A percentile compares a stretch with the other conserved stretches of the same genome.
Conservation (phyloP, 1,140 invertebrate genomes). For the Leguminivora glycinivorella region DNA sequence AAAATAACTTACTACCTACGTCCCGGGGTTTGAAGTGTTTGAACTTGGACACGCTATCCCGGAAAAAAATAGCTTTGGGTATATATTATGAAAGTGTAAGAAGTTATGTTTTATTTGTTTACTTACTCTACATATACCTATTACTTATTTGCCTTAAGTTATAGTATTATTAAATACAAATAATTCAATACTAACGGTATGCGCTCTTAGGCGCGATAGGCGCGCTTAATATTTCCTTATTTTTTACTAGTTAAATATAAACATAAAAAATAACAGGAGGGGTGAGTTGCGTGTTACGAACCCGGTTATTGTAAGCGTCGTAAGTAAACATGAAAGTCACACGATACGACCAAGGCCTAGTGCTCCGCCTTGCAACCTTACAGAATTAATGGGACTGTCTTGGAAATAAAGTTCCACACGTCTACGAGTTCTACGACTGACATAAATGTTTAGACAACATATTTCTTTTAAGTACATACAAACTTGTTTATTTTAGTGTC, state of each 20-base stretch:
- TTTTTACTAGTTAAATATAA: not conserved
- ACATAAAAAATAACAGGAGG: not conserved
- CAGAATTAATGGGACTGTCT: not conserved
- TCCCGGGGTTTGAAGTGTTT: too few relatives aligned
- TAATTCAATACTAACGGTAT: too few relatives aligned
- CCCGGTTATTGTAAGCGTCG: not conserved
- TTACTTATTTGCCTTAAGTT: too few relatives aligned
- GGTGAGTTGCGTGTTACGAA: not conserved
- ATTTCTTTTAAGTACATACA: not conserved
- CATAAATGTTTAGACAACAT: not conserved
- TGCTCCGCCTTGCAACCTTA: not conserved
- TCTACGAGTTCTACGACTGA: not conserved
- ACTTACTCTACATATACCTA: too few relatives aligned
- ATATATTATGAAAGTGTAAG: too few relatives aligned
- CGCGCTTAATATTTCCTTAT: not conserved
- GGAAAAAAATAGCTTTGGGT: too few relatives aligned
- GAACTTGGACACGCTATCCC: too few relatives aligned
- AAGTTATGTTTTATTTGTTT: too few relatives aligned
- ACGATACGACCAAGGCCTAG: not conserved
- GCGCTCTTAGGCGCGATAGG: too few relatives aligned
- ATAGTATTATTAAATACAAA: too few relatives aligned
- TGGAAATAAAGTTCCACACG: constrained; percentile 1
- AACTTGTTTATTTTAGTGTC: constrained; percentile 8
- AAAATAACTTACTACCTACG: too few relatives aligned
- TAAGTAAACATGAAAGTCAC: not conserved